These are phyloP conservation scores for Anisognathus igniventris DNA, from an alignment of 2,797 vertebrate species.

Conservation along the genomic window DNA sequence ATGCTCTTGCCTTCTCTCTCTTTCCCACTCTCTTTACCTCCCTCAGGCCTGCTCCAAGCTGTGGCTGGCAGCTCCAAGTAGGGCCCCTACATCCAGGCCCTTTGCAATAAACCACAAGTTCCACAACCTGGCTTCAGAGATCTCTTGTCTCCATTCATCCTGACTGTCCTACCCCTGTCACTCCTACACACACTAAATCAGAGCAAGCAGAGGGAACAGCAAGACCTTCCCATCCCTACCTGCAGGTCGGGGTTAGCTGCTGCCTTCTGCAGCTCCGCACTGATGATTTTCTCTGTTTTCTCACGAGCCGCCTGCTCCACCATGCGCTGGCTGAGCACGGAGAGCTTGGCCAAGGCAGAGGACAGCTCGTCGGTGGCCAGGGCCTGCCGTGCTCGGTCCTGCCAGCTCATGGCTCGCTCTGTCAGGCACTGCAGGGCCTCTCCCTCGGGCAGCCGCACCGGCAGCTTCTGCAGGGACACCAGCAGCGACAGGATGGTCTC, in stretches of 20 bases:
- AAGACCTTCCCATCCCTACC: conserved; percentile 60
- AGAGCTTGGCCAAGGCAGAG: conserved; percentile 94
- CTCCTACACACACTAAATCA: not conserved
- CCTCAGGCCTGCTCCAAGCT: too few species aligned
- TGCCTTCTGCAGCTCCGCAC: conserved; percentile 95
- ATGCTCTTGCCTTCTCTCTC: too few species aligned
- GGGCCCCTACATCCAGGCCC: too few species aligned
- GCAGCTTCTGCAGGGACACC: conserved; percentile 96
- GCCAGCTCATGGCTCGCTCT: conserved; percentile 97
- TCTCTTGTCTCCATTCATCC: too few species aligned
- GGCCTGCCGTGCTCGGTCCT: conserved; percentile 93
- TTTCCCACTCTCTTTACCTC: too few species aligned
- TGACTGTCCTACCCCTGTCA: too few species aligned
- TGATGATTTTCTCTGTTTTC: conserved; percentile 98
- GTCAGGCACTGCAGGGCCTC: conserved; percentile 96
- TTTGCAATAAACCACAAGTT: too few species aligned
- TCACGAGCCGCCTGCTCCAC: conserved; percentile 96
- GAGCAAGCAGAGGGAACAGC: not conserved
- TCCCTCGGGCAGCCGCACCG: conserved; percentile 92
- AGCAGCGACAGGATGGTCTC: conserved; percentile 95
- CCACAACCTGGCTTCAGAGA: too few species aligned
- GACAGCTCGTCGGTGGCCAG: conserved; percentile 94
- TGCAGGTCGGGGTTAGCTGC: conserved; percentile 97
- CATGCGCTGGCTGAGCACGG: conserved; percentile 96
- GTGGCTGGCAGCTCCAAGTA: too few species aligned